Evolutionary conservation across 2,113 vertebrate genomes (phyloP).

Genomic region (Hucho hucho): DNA sequence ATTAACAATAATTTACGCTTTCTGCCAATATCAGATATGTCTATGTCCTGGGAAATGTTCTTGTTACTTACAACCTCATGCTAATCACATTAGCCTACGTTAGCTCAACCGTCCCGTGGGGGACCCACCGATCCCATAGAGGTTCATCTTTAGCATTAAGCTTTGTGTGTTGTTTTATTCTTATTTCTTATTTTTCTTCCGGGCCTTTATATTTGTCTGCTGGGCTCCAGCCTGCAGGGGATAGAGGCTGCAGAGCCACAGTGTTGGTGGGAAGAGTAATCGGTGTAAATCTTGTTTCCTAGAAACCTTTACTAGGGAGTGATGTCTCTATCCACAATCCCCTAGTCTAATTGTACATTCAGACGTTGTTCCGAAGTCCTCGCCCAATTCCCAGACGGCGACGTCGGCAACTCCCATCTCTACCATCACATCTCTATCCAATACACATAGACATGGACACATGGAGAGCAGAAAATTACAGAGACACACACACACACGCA

Average conservation of each 20-base stretch:
- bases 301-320: conserved; percentile 28
- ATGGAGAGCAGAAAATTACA: too few relatives aligned
- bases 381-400: conserved; percentile 24
- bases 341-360: conserved; percentile 49
- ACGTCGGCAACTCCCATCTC: not conserved
- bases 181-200: conserved; percentile 9
- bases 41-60: too few relatives aligned
- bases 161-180: conserved; percentile 1
- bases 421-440: not conserved
- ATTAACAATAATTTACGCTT: too few relatives aligned
- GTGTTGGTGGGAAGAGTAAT: conserved; percentile 29
- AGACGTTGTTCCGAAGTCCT: conserved; percentile 14
- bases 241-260: not conserved
- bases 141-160: conserved; percentile 29
- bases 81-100: too few relatives aligned
- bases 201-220: not conserved
- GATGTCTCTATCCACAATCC: conserved; percentile 40
- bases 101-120: too few relatives aligned
- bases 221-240: conserved; percentile 18
- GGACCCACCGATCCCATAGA: conserved; percentile 8
- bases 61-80: too few relatives aligned
- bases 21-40: too few relatives aligned
- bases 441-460: not conserved
- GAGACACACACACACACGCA: not conserved
- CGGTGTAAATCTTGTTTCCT: conserved; percentile 41